phyloP scores from a whole-genome alignment of 2,797 vertebrate species.

The Vireo griseus region DNA sequence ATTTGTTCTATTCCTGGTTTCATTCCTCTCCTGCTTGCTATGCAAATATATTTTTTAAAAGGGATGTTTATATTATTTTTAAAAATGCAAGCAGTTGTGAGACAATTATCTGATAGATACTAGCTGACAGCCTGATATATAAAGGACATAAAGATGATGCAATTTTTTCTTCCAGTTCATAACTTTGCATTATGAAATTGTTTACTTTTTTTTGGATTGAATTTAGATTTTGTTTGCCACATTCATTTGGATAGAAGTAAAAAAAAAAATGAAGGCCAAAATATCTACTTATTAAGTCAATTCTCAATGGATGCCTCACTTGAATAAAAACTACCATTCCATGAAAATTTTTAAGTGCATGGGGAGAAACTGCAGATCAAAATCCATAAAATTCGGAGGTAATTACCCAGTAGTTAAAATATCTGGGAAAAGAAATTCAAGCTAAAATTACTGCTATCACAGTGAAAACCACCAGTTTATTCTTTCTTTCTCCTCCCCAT shows the following conservation, averaged over 20 bases:
- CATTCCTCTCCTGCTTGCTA: conserved; percentile 18
- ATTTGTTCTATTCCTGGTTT: conserved; percentile 44
- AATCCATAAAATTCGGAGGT: not conserved
- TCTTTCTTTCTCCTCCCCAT: fast-evolving
- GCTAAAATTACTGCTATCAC: not conserved
- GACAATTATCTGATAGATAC: not conserved
- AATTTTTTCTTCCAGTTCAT: not conserved
- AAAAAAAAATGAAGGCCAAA: not conserved
- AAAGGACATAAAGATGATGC: not conserved
- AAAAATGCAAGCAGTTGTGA: not conserved
- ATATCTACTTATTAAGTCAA: not conserved
- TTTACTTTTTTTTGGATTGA: not conserved
- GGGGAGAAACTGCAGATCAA: not conserved
- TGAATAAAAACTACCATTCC: not conserved
- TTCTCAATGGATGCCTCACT: not conserved
- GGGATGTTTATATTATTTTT: not conserved
- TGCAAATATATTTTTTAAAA: not conserved
- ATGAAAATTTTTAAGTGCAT: conserved; percentile 1
- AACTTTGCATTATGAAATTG: not conserved
- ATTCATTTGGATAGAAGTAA: not conserved
- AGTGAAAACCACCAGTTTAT: not conserved
- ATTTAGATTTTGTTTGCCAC: not conserved
- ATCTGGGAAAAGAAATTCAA: not conserved
- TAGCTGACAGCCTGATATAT: not conserved
- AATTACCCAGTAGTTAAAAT: conserved; percentile 20